These are phyloP conservation scores for Drosophila trapezifrons DNA, from an alignment of 1,140 invertebrate species.

Conservation along the genomic window DNA sequence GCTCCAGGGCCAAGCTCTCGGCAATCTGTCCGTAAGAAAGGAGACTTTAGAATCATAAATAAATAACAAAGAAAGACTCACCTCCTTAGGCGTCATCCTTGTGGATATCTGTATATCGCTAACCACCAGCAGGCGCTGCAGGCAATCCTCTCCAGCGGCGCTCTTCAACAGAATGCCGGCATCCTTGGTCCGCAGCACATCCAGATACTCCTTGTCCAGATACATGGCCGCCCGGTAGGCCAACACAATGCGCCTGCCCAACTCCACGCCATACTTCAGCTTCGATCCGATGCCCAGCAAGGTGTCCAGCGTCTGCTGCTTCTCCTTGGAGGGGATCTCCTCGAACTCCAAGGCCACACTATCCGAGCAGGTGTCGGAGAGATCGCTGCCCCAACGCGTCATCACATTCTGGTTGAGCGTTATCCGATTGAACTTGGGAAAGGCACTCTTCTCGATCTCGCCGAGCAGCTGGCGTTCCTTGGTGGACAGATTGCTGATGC, in stretches of 20 bases:
- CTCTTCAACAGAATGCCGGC: slow-evolving; percentile 85
- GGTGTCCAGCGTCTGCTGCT: slow-evolving; percentile 75
- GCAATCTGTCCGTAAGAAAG: slow-evolving; percentile 72
- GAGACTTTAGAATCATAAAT: not conserved
- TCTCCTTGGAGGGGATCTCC: slow-evolving; percentile 80
- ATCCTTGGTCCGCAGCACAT: slow-evolving; percentile 85
- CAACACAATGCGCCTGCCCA: slow-evolving; percentile 85
- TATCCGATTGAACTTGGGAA: slow-evolving; percentile 75
- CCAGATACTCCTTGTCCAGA: slow-evolving; percentile 85
- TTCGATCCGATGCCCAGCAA: slow-evolving; percentile 82
- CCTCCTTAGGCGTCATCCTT: slow-evolving; percentile 83
- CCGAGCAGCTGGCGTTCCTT: slow-evolving; percentile 75
- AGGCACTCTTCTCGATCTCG: slow-evolving; percentile 75
- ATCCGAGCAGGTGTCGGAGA: slow-evolving; percentile 70
- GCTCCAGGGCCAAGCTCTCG: slow-evolving; percentile 84
- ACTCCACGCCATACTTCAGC: slow-evolving; percentile 85
- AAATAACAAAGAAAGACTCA: not conserved
- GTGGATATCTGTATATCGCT: slow-evolving; percentile 85
- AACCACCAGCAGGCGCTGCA: slow-evolving; percentile 86
- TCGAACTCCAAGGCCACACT: slow-evolving; percentile 72
- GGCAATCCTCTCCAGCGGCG: slow-evolving; percentile 85
- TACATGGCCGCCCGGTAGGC: slow-evolving; percentile 86
- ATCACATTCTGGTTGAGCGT: slow-evolving; percentile 68
- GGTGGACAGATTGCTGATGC: slow-evolving; percentile 67
- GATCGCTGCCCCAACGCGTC: slow-evolving; percentile 59